Evolutionary conservation across 2,113 vertebrate species (phyloP), one percentile per base, ranked within the genome.

Genomic region (Protobothrops flavoviridis): DNA sequence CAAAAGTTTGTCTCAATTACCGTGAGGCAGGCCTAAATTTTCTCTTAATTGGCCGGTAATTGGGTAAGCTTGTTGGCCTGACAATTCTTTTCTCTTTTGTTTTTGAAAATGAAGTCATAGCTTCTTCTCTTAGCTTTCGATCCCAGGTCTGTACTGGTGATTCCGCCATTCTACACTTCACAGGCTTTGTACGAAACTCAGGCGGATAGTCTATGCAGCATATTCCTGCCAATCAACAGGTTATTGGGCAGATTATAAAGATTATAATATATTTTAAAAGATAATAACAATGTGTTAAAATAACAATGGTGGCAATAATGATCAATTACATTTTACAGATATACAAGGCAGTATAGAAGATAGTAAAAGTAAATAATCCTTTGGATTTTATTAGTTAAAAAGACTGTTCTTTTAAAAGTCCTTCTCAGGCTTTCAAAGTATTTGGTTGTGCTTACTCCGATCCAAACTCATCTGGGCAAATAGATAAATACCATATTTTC

Each of bases 151-250:
- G 20, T 55, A 17, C 0, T n/a, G 69, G 0, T 0, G 29, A 48
- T 0, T 90, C 10, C n/a, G 29, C 10, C n/a, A 24, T 1, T 90
- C 12, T 93, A 74, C 21, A 2, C 45, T 85, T 90, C 50, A 3
- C 15, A 29, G 55, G 1, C 12, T 95, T 93, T 21, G 29, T 21
- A 20, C 91, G n/a, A 57, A 81, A 81, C 33, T 2, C 94, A 6
- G 69, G 0, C 0, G 93, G 95, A 20, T 97, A 96, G 1, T 95
- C 87, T 61, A 96, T 92, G 33, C 94, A 96, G 64, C 95, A 91
- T 39, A 97, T 93, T 29, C 96, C 96, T 97, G 94, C 59, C 20
- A 91, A 85, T 21, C 85, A 91, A 89, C 26, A 43, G 39, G 21
- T 43, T 21, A 81, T 43, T 20, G 0, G 17, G 3, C 74, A 81